Evolutionary conservation across 2,888 invertebrate species (phyloP), one percentile per base, ranked within the genome.

Genomic region (Zhengitettix transpicula): DNA sequence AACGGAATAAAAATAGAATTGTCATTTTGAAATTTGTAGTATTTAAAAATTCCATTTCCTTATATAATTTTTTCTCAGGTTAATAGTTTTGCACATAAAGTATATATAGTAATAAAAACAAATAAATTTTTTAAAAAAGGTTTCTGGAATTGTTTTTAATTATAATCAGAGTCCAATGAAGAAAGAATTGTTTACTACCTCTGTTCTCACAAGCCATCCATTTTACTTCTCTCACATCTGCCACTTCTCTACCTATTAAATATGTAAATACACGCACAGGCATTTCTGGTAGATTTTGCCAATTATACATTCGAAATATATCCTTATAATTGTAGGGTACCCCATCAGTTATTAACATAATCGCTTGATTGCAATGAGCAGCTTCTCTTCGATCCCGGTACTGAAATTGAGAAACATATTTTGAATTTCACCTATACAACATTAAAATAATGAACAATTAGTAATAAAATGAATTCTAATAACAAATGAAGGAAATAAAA

Each of bases 151-250:
- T n/a, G n/a, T n/a, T n/a, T n/a, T n/a, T n/a, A n/a, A n/a, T n/a
- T n/a, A n/a, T n/a, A n/a, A n/a, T n/a, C n/a, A n/a, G n/a, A n/a
- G n/a, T n/a, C n/a, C n/a, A n/a, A n/a, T n/a, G n/a, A n/a, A n/a
- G n/a, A n/a, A n/a, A n/a, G n/a, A n/a, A 42, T 42, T 0, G 12
- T n/a, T 14, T 11, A 15, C 67, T 72, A 78, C 85, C 86, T 74
- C 91, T 85, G 74, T 99, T 99, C 40, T 88, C 88, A 74, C 98
- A 99, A 57, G 99, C 98, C 94, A 99, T 98, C 91, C 93, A 94
- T 71, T 91, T 61, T 28, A 64, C 64, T 71, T 96, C 92, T 65
- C 89, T 80, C 57, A 91, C 88, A 74, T 98, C 97, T 42, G 92
- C 87, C 62, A 89, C 88, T 64, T 73, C 73, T 71, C 89, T 82